Percentiles rank a stretch among this genome's conserved stretches.
These are phyloP conservation scores for Tringa solitaria DNA, from an alignment of 2,113 vertebrate genomes.

Conservation along the genomic window DNA sequence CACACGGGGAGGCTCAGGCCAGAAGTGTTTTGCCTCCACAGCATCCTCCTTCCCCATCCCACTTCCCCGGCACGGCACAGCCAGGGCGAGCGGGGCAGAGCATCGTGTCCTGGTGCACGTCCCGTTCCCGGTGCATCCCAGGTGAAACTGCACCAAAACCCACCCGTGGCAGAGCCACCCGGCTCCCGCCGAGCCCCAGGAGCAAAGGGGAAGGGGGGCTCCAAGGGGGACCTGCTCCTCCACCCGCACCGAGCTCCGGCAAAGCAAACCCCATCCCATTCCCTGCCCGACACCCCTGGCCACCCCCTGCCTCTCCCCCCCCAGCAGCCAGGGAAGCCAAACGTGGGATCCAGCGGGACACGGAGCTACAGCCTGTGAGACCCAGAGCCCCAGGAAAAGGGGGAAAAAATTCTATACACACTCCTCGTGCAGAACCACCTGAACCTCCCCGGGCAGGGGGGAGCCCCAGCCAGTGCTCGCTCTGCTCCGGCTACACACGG, in stretches of 20 bases:
- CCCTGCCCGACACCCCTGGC: neutral
- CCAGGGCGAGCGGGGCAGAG: neutral
- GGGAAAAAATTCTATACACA: neutral
- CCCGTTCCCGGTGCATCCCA: neutral
- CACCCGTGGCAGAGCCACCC: accelerated
- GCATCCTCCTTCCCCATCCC: neutral
- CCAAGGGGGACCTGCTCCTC: accelerated
- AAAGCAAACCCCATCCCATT: neutral
- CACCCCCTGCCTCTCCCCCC: neutral
- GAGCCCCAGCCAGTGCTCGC: accelerated
- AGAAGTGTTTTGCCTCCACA: neutral
- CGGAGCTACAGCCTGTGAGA: neutral
- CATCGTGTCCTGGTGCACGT: accelerated
- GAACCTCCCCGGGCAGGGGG: neutral
- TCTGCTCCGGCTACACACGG: neutral
- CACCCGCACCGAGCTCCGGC: accelerated
- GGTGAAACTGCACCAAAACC: neutral
- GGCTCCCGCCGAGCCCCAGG: neutral
- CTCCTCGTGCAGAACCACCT: too few relatives aligned
- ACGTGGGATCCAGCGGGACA: neutral
- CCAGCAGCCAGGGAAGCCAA: neutral
- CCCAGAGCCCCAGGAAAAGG: neutral
- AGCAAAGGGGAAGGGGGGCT: neutral
- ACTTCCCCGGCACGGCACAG: too few relatives aligned
- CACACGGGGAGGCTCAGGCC: accelerated